These are phyloP conservation scores for Eupeodes corollae DNA, from an alignment of 1,140 invertebrate species.

Conservation along the genomic window DNA sequence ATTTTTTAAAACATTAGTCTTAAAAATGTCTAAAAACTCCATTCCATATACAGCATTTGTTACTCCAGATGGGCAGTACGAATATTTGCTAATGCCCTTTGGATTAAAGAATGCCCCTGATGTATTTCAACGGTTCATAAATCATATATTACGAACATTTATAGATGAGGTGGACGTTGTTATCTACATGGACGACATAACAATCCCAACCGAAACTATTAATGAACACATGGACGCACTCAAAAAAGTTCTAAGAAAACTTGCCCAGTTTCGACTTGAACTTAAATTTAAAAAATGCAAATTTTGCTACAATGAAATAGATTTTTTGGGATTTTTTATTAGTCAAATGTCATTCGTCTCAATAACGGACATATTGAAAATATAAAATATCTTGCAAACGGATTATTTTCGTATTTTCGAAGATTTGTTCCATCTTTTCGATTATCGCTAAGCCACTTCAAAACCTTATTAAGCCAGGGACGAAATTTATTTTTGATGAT, in stretches of 20 bases:
- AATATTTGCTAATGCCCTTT: slow-evolving; percentile 4
- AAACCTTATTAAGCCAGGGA: too few relatives aligned
- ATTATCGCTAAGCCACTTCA: neutral
- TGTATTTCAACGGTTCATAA: slow-evolving; percentile 28
- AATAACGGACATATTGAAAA: too few relatives aligned
- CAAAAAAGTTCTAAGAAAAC: too few relatives aligned
- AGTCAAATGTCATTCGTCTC: neutral
- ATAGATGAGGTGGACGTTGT: neutral
- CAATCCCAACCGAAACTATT: neutral
- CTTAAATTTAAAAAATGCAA: too few relatives aligned
- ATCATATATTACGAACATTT: slow-evolving; percentile 19
- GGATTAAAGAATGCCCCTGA: slow-evolving; percentile 21
- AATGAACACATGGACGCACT: neutral
- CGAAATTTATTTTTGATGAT: neutral
- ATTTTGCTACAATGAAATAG: too few relatives aligned
- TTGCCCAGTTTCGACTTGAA: too few relatives aligned
- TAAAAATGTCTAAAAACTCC: slow-evolving; percentile 9
- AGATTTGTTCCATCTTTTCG: too few relatives aligned
- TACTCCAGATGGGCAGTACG: too few relatives aligned
- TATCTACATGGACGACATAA: neutral
- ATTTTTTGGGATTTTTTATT: slow-evolving; percentile 6
- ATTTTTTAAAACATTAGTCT: slow-evolving; percentile 32
- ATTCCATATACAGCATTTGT: slow-evolving; percentile 10
- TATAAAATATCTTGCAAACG: too few relatives aligned
- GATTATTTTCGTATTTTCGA: too few relatives aligned